Base-by-base conservation (phyloP, 2,113 vertebrate species). In the Spermophilus dauricus region DNA sequence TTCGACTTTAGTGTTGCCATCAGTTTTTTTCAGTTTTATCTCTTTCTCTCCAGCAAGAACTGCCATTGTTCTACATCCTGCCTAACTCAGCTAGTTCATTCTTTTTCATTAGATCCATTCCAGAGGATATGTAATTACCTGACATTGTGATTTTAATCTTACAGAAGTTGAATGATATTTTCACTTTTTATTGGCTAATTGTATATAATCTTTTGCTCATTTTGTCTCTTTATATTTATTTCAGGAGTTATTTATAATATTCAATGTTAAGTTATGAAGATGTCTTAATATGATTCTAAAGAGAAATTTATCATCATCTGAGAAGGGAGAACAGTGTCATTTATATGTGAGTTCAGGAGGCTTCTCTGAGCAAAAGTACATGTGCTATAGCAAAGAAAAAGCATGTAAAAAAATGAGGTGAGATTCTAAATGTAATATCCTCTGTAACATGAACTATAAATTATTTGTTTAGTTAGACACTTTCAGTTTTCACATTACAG, bases 401-500 rank as follows among this genome's bases (percentile, higher is more conserved):
- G 12, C 51, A 56, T 28, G 65, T 87, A 84, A 80, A 8, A 26
- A 88, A 94, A 72, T 70, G 39, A 94, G 45, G 22, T 11, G 84
- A 45, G 51, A 86, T 89, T 92, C 18, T 76, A 95, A 92, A 61
- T 72, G n/a, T 14, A 86, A 56, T 1, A 65, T 45, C 51, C 16
- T 70, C 51, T 53, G 56, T 37, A 77, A 85, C 12, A 45, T 91
- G 45, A 34, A 56, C n/a, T 72, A 4, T 94, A 69, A 91, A 61
- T 92, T 73, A 3, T 85, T 80, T 89, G 56, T 65, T 39, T 77
- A 32, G 88, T n/a, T 86, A n/a, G 20, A 76, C 30, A 90, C 75
- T 37, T 77, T 89, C 30, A 80, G 34, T 89, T 95, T 77, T 89
- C 61, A 69, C 39, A 63, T 95, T 86, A 93, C 81, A 83, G 61